A percentile compares a stretch with the other conserved stretches of the same genome.
phyloP scores from a whole-genome alignment of 53 echinoderm and acorn worm species.

The Hippasteria phrygiana region DNA sequence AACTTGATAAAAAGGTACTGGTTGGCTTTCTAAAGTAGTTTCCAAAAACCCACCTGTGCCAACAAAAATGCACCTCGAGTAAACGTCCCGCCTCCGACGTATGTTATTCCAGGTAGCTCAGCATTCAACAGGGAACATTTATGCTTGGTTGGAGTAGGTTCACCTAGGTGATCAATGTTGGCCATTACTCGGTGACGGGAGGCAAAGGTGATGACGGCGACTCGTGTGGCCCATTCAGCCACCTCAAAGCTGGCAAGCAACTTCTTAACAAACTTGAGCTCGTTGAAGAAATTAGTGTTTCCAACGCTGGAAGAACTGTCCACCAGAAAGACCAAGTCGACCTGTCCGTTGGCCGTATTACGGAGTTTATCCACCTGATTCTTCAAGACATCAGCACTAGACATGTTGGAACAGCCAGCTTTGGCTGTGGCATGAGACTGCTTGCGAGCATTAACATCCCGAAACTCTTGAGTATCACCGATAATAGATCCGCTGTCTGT shows the following conservation, averaged over 20 bases:
- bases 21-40: too few species aligned
- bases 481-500: neutral
- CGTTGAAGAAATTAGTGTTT: constrained; percentile 92
- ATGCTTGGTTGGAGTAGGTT: constrained; percentile 66
- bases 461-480: neutral
- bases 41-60: constrained; percentile 78
- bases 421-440: constrained; percentile 30
- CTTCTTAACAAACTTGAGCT: constrained; percentile 94
- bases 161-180: constrained; percentile 84
- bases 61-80: constrained; percentile 86
- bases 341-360: constrained; percentile 70
- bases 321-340: constrained; percentile 93
- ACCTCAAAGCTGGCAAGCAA: constrained; percentile 90
- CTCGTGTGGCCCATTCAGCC: constrained; percentile 83
- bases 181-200: constrained; percentile 82
- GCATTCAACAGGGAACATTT: constrained; percentile 92
- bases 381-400: constrained; percentile 74
- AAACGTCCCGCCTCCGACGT: constrained; percentile 95
- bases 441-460: neutral
- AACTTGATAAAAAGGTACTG: neutral
- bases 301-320: constrained; percentile 97
- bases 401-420: constrained; percentile 60
- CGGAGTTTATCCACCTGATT: constrained; percentile 81
- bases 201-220: constrained; percentile 90
- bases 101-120: constrained; percentile 87